Evolutionary conservation across 2,888 invertebrate genomes (phyloP), one percentile per base, ranked within the genome.

Genomic region (Mythimna loreyi): DNA sequence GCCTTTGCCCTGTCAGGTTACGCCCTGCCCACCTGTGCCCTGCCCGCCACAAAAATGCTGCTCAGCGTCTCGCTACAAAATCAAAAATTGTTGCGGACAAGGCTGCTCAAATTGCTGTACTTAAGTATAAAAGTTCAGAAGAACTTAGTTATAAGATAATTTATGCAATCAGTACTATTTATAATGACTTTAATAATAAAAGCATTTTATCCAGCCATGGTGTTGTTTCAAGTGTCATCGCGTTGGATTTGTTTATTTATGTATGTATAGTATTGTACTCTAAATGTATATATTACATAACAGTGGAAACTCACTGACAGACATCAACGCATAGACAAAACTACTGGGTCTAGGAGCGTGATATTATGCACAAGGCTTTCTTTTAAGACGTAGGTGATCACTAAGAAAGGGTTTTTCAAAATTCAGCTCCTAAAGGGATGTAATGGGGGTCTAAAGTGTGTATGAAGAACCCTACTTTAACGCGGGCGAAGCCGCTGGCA

Each of bases 71-170:
- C 84, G 73, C 55, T 84, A 66, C 64, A 84, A 68, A 59, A 21
- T 67, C 11, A 55, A 72, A 25, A 62, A 55, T 56, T 86, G 82
- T 68, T 84, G 86, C 73, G 85, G 78, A 70, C 87, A 85, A 67
- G 78, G 43, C 66, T 87, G 86, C 62, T 85, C 86, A 36, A 70
- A 83, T 53, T 86, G 82, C 72, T 85, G 86, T 68, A 8, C 30
- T 40, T 70, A 76, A 50, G 55, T 81, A 55, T n/a, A 57, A 65
- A 40, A 70, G 45, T 57, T 30, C 28, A 65, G 30, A 30, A 72
- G 36, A 13, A 36, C 36, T n/a, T 58, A 63, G 58, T 45, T 57
- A 25, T 45, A 64, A 58, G 57, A 52, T 13, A 65, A 49, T 60
- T 63, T 70, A 52, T 73, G 67, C 25, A 53, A 56, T 77, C 33